These are phyloP conservation scores for Uropetala carovei DNA, from an alignment of 2,888 invertebrate species.

Conservation along the genomic window DNA sequence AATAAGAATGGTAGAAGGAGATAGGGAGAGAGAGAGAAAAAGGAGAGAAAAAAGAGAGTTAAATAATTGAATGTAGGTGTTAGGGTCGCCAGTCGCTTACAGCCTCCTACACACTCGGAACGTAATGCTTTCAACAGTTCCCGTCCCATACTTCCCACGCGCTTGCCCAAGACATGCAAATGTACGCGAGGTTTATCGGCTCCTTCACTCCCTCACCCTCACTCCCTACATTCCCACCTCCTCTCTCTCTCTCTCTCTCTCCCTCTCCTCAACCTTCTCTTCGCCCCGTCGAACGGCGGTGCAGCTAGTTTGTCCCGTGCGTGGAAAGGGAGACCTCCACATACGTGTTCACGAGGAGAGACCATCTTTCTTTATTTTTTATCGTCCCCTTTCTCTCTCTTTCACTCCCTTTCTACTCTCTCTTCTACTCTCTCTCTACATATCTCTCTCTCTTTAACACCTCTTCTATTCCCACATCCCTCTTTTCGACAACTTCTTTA, in stretches of 20 bases:
- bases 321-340: constrained; percentile 26
- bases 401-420: not conserved
- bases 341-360: constrained; percentile 40
- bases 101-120: constrained; percentile 48
- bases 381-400: not conserved
- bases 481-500: not conserved
- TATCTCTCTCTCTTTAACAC: not conserved
- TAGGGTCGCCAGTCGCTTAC: constrained; percentile 46
- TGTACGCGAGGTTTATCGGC: constrained; percentile 57
- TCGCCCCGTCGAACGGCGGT: not conserved
- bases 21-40: not conserved
- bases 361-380: constrained; percentile 36
- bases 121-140: constrained; percentile 52
- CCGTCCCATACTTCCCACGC: constrained; percentile 41
- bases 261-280: not conserved
- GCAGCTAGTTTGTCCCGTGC: constrained; percentile 50
- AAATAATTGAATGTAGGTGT: constrained; percentile 54
- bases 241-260: too few relatives aligned
- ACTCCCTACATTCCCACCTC: not conserved
- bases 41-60: not conserved
- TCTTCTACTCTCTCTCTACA: not conserved
- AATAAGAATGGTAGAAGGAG: not conserved
- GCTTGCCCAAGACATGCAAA: constrained; percentile 50
- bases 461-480: not conserved
- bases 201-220: not conserved